Evolutionary conservation across 1,140 invertebrate species (phyloP).

Genomic region (Microplitis demolitor): DNA sequence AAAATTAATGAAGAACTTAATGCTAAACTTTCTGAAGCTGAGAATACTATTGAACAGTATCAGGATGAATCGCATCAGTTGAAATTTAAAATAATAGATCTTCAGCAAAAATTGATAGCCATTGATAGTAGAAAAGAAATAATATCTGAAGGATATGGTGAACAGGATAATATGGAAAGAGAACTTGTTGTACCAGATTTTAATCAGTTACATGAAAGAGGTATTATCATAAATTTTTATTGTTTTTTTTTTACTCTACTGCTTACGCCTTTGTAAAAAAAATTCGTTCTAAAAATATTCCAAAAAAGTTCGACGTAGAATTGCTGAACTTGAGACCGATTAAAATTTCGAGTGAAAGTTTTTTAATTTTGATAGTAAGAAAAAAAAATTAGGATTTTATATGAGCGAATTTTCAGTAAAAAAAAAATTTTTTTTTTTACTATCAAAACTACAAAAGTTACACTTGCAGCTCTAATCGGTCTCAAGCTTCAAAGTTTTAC

Average conservation of each 20-base stretch:
- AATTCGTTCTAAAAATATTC: no score
- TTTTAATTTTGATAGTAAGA: no score
- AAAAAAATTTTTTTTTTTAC: no score
- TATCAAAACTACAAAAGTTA: no score
- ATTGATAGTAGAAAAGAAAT: slow-evolving; percentile 65
- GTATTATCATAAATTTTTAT: slow-evolving; percentile 29
- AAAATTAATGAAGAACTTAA: slow-evolving; percentile 48
- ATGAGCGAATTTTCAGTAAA: no score
- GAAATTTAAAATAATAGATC: slow-evolving; percentile 65
- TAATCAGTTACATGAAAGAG: slow-evolving; percentile 55
- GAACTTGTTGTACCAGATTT: slow-evolving; percentile 50
- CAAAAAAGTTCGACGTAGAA: no score
- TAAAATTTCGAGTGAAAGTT: no score
- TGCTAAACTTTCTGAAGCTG: slow-evolving; percentile 56
- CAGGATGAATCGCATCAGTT: slow-evolving; percentile 64
- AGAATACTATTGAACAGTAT: slow-evolving; percentile 57
- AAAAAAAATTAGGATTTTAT: no score
- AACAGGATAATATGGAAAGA: slow-evolving; percentile 46
- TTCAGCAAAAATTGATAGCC: slow-evolving; percentile 55
- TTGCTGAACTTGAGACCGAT: no score
- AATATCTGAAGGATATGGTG: slow-evolving; percentile 69
- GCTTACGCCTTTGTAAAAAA: no score
- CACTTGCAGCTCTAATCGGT: no score
- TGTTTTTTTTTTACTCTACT: not conserved
- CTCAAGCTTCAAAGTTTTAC: no score